Percentiles rank a stretch among this genome's conserved stretches.
phyloP scores from a whole-genome alignment of 2,113 vertebrate species.

The Nycticebus coucang region DNA sequence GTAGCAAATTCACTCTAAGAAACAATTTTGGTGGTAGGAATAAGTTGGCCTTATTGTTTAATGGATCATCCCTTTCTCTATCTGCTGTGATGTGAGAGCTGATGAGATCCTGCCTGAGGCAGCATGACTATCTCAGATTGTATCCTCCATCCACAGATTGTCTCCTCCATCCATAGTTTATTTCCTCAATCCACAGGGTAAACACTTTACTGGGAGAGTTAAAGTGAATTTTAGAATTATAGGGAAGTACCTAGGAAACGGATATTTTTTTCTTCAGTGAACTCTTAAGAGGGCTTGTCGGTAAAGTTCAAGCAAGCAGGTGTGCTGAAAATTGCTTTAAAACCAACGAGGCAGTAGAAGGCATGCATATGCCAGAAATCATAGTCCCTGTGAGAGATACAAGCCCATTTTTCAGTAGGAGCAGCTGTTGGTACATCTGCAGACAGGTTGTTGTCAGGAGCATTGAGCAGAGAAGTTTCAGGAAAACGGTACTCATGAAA shows the following conservation, averaged over 20 bases:
- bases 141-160: constrained; percentile 68
- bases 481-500: constrained; percentile 56
- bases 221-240: constrained; percentile 70
- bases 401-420: constrained; percentile 63
- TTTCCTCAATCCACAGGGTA: constrained; percentile 68
- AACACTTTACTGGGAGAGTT: constrained; percentile 67
- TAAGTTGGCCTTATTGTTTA: constrained; percentile 57
- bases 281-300: constrained; percentile 70
- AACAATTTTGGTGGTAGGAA: not conserved
- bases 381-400: constrained; percentile 68
- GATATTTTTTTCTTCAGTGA: constrained; percentile 68
- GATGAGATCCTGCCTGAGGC: constrained; percentile 69
- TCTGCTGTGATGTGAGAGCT: constrained; percentile 60
- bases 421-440: constrained; percentile 72
- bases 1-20: constrained; percentile 6
- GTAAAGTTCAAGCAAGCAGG: constrained; percentile 75
- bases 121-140: constrained; percentile 60
- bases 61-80: constrained; percentile 63
- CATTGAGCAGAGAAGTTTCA: constrained; percentile 77
- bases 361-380: constrained; percentile 69
- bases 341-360: constrained; percentile 71
- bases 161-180: constrained; percentile 67
- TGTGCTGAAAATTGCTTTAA: constrained; percentile 76
- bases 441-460: constrained; percentile 77
- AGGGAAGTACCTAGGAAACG: constrained; percentile 61